Evolutionary conservation across 2,888 invertebrate species (phyloP), one percentile per base, ranked within the genome.

Genomic region (Rotaria sp.): DNA sequence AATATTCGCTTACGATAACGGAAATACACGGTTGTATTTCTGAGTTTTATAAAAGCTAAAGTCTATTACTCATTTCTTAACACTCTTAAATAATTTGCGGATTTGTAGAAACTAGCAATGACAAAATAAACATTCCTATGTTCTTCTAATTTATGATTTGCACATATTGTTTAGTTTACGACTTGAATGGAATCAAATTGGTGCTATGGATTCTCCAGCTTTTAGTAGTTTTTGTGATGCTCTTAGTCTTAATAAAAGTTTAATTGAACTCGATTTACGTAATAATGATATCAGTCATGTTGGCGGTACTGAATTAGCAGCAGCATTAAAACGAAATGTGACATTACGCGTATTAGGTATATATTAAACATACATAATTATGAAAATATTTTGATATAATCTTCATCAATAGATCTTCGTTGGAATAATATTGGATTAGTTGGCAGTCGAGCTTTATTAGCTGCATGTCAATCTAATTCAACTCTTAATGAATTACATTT

Each of bases 221-320:
- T 91, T 91, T 88, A 88, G 90, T 38, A 88, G 89, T 86, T 91
- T 91, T 88, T 91, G 91, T 89, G 91, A 91, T 86, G 91, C 91
- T 2, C 86, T 91, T 10, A 89, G 89, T 21, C 88, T 88, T 15
- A 91, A 90, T 88, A 88, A 88, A 35, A 87, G 88, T 10, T 88
- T 91, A 4, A 89, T 89, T 85, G 89, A 89, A 38, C 88, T 91
- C 10, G 91, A 91, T 87, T 88, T 91, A n/a, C 88, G 91, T 38
- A 91, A 91, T 89, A 91, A 91, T 87, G 91, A 91, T 88, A 90
- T 91, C 85, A 90, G 89, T 80, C 90, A 90, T 87, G 90, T 90
- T 80, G 90, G 90, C 30, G 90, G 90, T 0, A 88, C 89, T 26
- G 90, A 91, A 85, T 87, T 91, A 8, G 89, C 90, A 30, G 86